Evolutionary conservation across 2,113 vertebrate species (phyloP), one percentile per base, ranked within the genome.

Genomic region (Cololabis saira): DNA sequence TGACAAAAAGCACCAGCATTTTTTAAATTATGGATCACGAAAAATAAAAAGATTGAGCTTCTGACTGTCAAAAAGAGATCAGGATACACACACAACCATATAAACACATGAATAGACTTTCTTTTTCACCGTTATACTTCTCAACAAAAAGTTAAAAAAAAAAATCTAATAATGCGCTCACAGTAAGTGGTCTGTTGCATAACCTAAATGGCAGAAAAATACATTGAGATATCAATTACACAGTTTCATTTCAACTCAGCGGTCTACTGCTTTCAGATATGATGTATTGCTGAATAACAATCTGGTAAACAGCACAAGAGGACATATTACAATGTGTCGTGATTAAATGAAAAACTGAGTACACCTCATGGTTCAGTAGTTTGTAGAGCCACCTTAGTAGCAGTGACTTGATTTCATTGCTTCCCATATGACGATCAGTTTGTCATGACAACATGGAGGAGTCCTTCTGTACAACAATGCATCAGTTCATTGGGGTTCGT

Each of bases 201-300:
- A 19, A 59, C 74, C 74, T 64, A 58, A 79, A 74, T 14, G 4
- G 0, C 51, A 52, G 24, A 59, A 61, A 50, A 40, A 30, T 43
- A 54, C 63, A 21, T 40, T 64, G 68, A 71, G 65, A 76, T 61
- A 44, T 68, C 67, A 73, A 71, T 71, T 72, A 67, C 63, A 63
- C 24, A 21, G 62, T 66, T 65, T 80, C 56, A 77, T 30, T 68
- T 72, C 61, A 67, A 18, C 65, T 74, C 55, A 64, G 3, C 50
- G 53, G 43, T 47, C 47, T 61, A 67, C 69, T 45, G 59, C 19
- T 49, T 66, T 63, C 37, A 52, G 50, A 56, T 24, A 53, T 43
- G 24, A 51, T 30, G 4, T 72, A 44, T 61, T 61, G 51, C 65
- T 2, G 5, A 27, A 27, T 27, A 27, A 27, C 5, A 27, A 27